Base-by-base conservation (phyloP, 2,113 vertebrate genomes). In the Caretta caretta region DNA sequence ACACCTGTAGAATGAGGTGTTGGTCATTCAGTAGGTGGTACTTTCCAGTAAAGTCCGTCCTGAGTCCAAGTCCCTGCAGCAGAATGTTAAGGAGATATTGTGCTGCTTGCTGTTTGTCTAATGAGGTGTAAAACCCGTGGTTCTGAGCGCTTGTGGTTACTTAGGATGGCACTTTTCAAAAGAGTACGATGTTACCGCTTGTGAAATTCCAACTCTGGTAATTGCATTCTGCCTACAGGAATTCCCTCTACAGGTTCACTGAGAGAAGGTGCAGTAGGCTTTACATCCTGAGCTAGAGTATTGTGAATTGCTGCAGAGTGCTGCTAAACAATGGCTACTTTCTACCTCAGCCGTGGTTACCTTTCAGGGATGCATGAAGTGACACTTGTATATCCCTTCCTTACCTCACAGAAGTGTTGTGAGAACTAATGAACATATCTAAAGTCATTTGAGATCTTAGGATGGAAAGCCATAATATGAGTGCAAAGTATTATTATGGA, bases 1-100 rank as follows among this genome's bases (percentile, higher is more conserved):
- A 1, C 6, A 88, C 4, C 72, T 91, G 13, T 56, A 31, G 4
- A 35, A 42, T 22, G 27, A 6, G 4, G 20, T 5, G 14, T 7
- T 46, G 46, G 3, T 48, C 76, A 88, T 56, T 5, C 50, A 42
- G 22, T 12, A 50, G 24, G 35, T 50, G 69, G 31, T 17, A 27
- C 2, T 9, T 78, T 1, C 1, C 9, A 0, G 4, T 0, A 1
- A 29, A 54, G 48, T 25, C 42, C 0, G 0, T 10, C n/a, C 80
- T 38, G 29, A 0, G 1, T 1, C 22, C 19, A 5, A 46, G 11
- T 31, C 48, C 72, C 53, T 38, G 49, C 27, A 38, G 50, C 2
- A 56, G 2, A 8, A 24, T 4, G 0, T 22, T 27, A 80, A 24
- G 42, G n/a, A 72, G 56, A 75, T 25, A 75, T 3, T 2, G 42